Evolutionary conservation across 2,113 vertebrate genomes (phyloP), one percentile per base, ranked within the genome.

Genomic region (Myotis lucifugus): DNA sequence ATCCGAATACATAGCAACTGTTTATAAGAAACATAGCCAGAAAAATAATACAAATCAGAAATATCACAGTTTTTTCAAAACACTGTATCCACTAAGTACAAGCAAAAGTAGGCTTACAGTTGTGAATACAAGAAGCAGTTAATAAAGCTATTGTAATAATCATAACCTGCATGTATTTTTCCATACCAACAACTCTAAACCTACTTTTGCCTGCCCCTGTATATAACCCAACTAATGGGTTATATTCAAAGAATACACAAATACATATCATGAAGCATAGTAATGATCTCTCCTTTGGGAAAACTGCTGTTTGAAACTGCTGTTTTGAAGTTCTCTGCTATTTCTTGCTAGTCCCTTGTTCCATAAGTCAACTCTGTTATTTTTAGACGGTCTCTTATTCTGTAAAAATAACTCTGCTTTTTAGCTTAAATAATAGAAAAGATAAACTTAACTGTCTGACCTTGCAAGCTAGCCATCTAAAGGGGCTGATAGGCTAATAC

Each of bases 31-130:
- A 85, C 18, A 34, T 13, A 67, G 8, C 37, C 61, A 94, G 46
- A 59, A 91, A 94, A 96, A 61, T 32, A 95, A 66, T 17, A 85
- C 19, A 90, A 88, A 84, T 86, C 40, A 91, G 32, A 95, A 86
- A 69, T 48, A 82, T 29, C 13, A 27, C 2, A 25, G 48, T 73
- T 88, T 73, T 88, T 88, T 66, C 79, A 82, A 96, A 96, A 96
- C 48, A 93, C n/a, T 67, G 37, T 46, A 78, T 13, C 64, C 37
- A 64, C 81, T 34, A 64, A 32, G n/a, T 23, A n/a, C 64, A 66
- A 5, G 64, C 64, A 66, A 32, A 66, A 32, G 64, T 7, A 32
- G 64, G 29, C 13, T 15, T 32, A 32, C 27, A 32, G 29, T 6
- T 32, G 64, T 66, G 64, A 32, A 32, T 15, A 15, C 0, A 32